Percentiles rank a stretch among this genome's conserved stretches.
These are phyloP conservation scores for Pheosia tremula DNA, from an alignment of 2,888 invertebrate species.

Conservation along the genomic window DNA sequence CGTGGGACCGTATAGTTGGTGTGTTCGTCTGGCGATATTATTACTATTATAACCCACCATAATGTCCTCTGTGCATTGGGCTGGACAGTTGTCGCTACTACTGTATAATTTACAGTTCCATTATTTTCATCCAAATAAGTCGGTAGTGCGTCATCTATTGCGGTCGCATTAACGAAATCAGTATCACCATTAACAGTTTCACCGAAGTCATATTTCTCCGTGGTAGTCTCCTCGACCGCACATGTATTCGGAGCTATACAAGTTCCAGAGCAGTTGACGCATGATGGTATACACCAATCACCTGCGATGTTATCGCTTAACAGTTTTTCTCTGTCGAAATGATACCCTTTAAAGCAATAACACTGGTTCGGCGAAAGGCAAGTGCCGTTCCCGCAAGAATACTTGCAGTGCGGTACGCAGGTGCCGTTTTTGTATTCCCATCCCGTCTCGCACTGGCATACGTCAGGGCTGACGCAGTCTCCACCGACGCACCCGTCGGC, in stretches of 20 bases:
- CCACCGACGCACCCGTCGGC: background rate
- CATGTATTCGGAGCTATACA: constrained; percentile 2
- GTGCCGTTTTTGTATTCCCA: background rate
- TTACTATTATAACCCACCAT: background rate
- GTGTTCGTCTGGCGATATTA: background rate
- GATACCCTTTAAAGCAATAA: background rate
- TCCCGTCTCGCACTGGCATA: constrained; percentile 1
- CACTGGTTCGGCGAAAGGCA: background rate
- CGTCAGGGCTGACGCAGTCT: background rate
- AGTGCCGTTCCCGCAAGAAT: background rate
- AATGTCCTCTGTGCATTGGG: background rate
- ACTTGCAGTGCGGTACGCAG: background rate
- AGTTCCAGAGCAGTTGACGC: constrained; percentile 1
- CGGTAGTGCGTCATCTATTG: background rate
- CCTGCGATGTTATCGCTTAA: background rate
- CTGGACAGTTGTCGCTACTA: background rate
- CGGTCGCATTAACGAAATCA: background rate
- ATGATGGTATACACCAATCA: background rate
- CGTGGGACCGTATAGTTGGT: background rate
- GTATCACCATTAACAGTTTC: background rate
- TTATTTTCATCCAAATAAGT: background rate
- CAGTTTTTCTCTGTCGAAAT: background rate
- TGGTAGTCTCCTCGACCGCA: background rate
- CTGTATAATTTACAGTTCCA: background rate
- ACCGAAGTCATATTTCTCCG: background rate